phyloP scores from a whole-genome alignment of 2,888 invertebrate species.

The Andrena chrysosceles region DNA sequence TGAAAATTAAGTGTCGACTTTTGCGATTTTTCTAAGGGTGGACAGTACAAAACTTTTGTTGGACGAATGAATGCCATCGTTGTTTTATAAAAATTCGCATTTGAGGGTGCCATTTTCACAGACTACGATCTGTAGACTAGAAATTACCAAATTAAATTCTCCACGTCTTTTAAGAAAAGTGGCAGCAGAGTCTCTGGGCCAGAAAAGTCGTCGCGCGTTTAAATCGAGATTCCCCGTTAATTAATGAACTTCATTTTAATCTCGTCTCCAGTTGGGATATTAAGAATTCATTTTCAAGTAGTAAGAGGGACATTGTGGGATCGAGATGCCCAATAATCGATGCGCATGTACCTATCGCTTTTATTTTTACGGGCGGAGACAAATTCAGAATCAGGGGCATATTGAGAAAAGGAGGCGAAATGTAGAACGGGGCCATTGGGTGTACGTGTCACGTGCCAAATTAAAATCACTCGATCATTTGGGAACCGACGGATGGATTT shows the following conservation, averaged over 20 bases:
- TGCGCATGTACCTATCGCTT: not conserved
- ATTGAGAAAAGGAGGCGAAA: slow-evolving; percentile 36
- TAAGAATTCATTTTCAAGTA: slow-evolving; percentile 6
- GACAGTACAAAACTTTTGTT: too few relatives aligned
- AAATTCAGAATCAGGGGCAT: not conserved
- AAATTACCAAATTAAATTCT: too few relatives aligned
- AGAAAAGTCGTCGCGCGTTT: not conserved
- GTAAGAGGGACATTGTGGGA: not conserved
- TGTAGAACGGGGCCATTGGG: slow-evolving; percentile 53
- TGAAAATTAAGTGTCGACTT: too few relatives aligned
- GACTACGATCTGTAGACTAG: too few relatives aligned
- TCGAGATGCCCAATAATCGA: not conserved
- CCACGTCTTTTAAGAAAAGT: too few relatives aligned
- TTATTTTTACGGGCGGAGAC: slow-evolving; percentile 28
- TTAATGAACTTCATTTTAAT: not conserved
- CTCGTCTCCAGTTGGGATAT: not conserved
- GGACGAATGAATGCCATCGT: too few relatives aligned
- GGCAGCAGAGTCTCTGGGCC: too few relatives aligned
- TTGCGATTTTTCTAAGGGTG: too few relatives aligned
- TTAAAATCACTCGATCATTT: slow-evolving; percentile 50
- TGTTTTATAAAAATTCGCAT: too few relatives aligned
- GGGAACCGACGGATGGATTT: slow-evolving; percentile 55
- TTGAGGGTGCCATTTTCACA: too few relatives aligned
- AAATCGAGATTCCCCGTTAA: not conserved
- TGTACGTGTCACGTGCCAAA: slow-evolving; percentile 32